Conservation (phyloP, 2,113 vertebrate genomes). For the Lota lota region DNA sequence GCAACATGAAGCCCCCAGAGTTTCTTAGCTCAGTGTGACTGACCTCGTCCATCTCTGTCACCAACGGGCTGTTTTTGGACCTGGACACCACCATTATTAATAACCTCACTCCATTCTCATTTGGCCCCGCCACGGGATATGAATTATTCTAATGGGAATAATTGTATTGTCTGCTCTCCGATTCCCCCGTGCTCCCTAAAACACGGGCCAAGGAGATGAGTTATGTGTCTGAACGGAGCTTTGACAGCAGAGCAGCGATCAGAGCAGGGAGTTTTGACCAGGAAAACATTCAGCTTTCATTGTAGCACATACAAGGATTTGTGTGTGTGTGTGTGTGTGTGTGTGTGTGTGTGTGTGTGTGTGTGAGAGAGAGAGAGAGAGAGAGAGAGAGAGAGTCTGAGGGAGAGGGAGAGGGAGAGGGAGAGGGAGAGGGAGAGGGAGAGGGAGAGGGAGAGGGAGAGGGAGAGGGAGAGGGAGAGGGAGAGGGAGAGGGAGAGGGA, state of each 20-base stretch:
- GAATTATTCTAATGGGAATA: conserved; percentile 64
- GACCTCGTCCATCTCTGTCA: conserved; percentile 65
- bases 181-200: conserved; percentile 23
- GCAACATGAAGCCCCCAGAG: conserved; percentile 25
- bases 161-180: conserved; percentile 48
- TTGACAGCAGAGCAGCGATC: conserved; percentile 40
- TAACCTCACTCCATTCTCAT: conserved; percentile 60
- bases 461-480: no score
- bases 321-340: no score
- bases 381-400: no score
- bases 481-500: conserved; percentile 2
- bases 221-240: conserved; percentile 41
- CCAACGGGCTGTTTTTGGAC: conserved; percentile 55
- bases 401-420: conserved; percentile 5
- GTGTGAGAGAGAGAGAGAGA: no score
- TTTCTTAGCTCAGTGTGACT: conserved; percentile 42
- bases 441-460: no score
- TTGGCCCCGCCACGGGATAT: conserved; percentile 49
- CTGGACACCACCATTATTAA: conserved; percentile 60
- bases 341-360: no score
- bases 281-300: neutral
- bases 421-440: no score
- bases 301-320: no score
- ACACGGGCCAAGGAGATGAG: conserved; percentile 49
- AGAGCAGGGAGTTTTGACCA: neutral